Conservation (phyloP, 2,113 vertebrate species). For the Sceloporus undulatus region DNA sequence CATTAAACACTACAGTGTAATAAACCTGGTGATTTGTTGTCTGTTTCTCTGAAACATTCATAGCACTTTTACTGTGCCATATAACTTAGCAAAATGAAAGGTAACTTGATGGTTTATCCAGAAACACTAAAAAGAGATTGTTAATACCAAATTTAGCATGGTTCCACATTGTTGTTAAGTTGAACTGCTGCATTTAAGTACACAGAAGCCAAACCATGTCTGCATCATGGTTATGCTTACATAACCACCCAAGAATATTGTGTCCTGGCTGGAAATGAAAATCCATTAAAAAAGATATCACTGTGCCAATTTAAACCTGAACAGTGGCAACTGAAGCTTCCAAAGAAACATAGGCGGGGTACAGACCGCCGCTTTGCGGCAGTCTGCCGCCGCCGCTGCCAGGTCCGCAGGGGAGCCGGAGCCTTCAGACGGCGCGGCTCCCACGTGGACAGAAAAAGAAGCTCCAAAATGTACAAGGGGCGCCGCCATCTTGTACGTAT, state of each 20-base stretch:
- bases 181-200: background rate
- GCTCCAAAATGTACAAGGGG: no score
- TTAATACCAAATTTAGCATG: background rate
- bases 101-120: background rate
- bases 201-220: no score
- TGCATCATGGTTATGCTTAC: no score
- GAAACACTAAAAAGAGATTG: background rate
- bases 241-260: no score
- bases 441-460: no score
- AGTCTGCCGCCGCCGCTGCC: no score
- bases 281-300: background rate
- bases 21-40: slow-evolving; percentile 25
- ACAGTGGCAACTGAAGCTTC: background rate
- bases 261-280: background rate
- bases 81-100: background rate
- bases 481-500: no score
- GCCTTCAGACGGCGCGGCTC: no score
- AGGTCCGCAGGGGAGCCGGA: no score
- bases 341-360: no score
- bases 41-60: background rate
- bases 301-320: background rate
- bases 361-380: no score
- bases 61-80: background rate
- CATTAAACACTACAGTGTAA: slow-evolving; percentile 43
- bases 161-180: background rate